Conservation (phyloP, 2,888 invertebrate species). For the Plebejus argus region DNA sequence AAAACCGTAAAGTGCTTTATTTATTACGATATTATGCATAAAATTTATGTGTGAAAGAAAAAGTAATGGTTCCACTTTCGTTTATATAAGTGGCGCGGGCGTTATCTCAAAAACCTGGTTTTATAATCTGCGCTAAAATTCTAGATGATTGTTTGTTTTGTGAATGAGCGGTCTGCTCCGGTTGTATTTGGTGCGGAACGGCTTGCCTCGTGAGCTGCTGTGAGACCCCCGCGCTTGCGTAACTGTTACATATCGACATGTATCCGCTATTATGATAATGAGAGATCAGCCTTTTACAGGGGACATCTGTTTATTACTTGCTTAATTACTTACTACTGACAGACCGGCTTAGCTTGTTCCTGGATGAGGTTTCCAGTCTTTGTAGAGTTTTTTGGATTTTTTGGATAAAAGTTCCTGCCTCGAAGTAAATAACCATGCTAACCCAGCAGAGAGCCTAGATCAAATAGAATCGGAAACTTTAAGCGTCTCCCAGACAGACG, state of each 20-base stretch:
- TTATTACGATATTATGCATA: background rate
- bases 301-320: background rate
- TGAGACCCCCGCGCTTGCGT: background rate
- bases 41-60: slow-evolving; percentile 4
- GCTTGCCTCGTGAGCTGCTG: background rate
- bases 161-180: slow-evolving; percentile 12
- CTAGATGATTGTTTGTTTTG: slow-evolving; percentile 19
- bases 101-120: slow-evolving; percentile 1
- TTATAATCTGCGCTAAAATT: slow-evolving; percentile 11
- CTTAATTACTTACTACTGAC: background rate
- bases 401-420: no score
- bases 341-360: background rate
- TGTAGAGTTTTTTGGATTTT: no score
- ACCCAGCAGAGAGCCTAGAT: no score
- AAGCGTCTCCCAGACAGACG: no score
- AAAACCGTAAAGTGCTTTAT: background rate
- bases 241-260: slow-evolving; percentile 14
- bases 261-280: background rate
- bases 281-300: background rate
- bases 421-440: no score
- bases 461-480: no score
- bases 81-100: background rate
- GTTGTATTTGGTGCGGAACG: slow-evolving; percentile 14
- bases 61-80: background rate
- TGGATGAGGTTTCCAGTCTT: no score